Conservation (phyloP, 2,797 vertebrate genomes). For the Amblyraja radiata region DNA sequence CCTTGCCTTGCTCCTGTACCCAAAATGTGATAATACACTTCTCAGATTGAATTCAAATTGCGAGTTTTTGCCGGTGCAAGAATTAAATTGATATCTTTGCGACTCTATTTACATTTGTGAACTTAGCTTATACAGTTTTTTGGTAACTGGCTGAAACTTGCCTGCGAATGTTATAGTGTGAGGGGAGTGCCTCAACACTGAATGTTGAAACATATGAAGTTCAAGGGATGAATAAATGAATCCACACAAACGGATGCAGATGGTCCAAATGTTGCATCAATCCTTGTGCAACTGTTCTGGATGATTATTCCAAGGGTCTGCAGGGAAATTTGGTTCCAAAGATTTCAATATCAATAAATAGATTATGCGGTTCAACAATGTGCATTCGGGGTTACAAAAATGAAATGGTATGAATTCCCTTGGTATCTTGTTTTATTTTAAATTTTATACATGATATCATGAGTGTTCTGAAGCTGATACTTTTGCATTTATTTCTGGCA, state of each 20-base stretch:
- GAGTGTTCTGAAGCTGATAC: constrained; percentile 66
- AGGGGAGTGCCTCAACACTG: too few relatives aligned
- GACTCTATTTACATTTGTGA: too few relatives aligned
- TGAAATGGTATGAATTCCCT: constrained; percentile 81
- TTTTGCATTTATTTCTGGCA: constrained; percentile 96
- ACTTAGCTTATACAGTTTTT: too few relatives aligned
- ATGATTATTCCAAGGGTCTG: constrained; percentile 68
- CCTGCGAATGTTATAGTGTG: not conserved
- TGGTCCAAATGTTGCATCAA: constrained; percentile 76
- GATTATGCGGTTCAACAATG: constrained; percentile 73
- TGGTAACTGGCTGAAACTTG: not conserved
- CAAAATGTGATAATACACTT: not conserved
- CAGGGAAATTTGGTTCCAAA: constrained; percentile 73
- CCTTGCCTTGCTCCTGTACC: too few relatives aligned
- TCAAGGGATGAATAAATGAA: constrained; percentile 4
- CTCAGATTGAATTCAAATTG: not conserved
- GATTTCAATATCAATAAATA: constrained; percentile 84
- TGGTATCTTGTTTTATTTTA: constrained; percentile 67
- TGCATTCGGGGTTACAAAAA: constrained; percentile 72
- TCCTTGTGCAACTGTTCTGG: constrained; percentile 59
- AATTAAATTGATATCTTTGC: too few relatives aligned
- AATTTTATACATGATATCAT: constrained; percentile 91
- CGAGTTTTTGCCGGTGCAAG: not conserved
- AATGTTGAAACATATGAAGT: not conserved
- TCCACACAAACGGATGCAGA: constrained; percentile 55